A percentile compares a stretch with the other conserved stretches of the same genome.
Evolutionary conservation across 2,113 vertebrate species (phyloP).

Genomic region (Mesoclemmys tuberculata): DNA sequence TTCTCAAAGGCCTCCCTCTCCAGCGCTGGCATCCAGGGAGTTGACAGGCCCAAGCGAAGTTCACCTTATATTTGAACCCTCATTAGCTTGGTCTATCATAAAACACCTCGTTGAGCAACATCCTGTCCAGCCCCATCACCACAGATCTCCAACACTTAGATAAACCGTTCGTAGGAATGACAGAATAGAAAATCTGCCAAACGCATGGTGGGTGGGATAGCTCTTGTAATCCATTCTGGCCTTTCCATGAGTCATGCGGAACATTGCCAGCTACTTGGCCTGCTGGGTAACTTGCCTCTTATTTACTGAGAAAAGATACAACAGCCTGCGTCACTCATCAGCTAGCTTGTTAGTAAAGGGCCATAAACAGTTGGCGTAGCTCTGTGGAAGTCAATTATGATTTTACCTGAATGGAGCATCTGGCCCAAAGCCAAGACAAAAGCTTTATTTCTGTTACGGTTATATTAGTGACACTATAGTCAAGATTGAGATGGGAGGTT

Average conservation of each 20-base stretch:
- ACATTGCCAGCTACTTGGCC: neutral
- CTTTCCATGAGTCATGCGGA: neutral
- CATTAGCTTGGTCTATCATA: neutral
- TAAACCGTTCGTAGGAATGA: neutral
- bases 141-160: neutral
- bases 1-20: neutral
- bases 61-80: neutral
- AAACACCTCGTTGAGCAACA: neutral
- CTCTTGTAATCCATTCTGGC: neutral
- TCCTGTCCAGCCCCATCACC: neutral
- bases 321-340: neutral
- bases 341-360: neutral
- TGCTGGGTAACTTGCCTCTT: neutral
- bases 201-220: neutral
- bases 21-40: neutral
- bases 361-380: neutral
- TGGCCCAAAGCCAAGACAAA: neutral
- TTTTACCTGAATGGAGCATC: neutral
- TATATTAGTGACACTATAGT: neutral
- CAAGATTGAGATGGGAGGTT: neutral
- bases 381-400: neutral
- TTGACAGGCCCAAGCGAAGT: neutral
- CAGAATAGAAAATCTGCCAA: neutral
- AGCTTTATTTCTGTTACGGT: neutral
- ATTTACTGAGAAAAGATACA: neutral